Evolutionary conservation across 1,140 invertebrate species (phyloP), one percentile per base, ranked within the genome.

Genomic region (Drosophila subpulchrella): DNA sequence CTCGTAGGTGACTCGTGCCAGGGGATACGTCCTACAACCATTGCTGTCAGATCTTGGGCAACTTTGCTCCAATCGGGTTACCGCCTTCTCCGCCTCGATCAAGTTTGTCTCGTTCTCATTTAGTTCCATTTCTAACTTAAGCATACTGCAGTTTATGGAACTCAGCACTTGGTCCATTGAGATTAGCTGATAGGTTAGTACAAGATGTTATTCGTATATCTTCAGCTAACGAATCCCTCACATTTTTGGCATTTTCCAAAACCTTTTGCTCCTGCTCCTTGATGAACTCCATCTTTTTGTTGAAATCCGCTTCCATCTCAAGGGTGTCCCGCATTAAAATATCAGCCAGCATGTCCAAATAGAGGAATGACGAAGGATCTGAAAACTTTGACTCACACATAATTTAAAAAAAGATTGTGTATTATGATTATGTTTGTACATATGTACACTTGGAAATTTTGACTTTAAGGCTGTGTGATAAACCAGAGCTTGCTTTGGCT

Each of bases 91-190:
- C 1, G 58, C 57, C 27, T 70, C 24, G 0, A 71, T 20, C 15
- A 86, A 41, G 0, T 15, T n/a, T 4, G 1, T 15, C 20, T 82
- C 79, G 53, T 73, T 82, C 4, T 78, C 55, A 44, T 42, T 27
- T 10, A 86, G 53, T 4, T 83, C 79, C n/a, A 63, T 50, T 42
- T 88, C 83, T 24, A 66, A 10, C 42, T 41, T 59, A 0, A 54
- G 17, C 7, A 83, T n/a, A 32, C 34, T 53, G 4, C 41, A 10
- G 8, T 44, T 67, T 0, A 88, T 13, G 1, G 47, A 11, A 8
- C 46, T 36, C 3, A 88, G 10, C 13, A 76, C 20, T 12, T 79
- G 30, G 11, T 51, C n/a, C 0, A 71, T 8, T 3, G n/a, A 12
- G 1, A 42, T 1, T 0, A 65, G 20, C 81, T 83, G 44, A 11